phyloP scores from a whole-genome alignment of 2,888 invertebrate species.

The Clunio marinus region DNA sequence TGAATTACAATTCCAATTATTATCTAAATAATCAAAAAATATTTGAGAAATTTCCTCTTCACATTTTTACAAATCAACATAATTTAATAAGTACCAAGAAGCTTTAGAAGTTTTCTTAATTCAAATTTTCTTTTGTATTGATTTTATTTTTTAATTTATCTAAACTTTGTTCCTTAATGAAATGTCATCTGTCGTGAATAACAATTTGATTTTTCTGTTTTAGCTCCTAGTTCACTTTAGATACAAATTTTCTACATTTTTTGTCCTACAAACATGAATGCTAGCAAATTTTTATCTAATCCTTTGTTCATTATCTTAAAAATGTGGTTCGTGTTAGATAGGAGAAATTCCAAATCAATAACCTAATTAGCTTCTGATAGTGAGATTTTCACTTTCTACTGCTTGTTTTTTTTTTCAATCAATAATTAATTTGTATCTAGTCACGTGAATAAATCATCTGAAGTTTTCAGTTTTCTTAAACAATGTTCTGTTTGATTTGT shows the following conservation, averaged over 20 bases:
- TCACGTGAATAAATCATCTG: background rate
- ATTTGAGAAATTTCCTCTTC: no score
- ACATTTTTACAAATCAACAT: no score
- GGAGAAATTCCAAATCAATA: background rate
- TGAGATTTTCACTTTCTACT: no score
- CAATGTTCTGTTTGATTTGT: no score
- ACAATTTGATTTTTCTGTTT: background rate
- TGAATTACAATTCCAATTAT: no score
- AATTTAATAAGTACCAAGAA: no score
- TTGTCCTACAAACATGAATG: conserved; percentile 32
- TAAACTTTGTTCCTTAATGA: background rate
- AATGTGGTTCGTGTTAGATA: background rate
- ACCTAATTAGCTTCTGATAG: no score
- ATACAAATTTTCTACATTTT: conserved; percentile 25
- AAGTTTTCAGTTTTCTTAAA: background rate
- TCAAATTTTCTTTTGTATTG: background rate
- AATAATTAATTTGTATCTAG: background rate
- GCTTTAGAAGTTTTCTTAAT: no score
- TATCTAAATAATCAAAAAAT: no score
- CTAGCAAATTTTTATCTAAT: conserved; percentile 33
- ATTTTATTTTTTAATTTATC: background rate
- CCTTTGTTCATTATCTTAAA: background rate
- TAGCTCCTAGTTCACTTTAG: conserved; percentile 16
- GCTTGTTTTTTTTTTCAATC: background rate
- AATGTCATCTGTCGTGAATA: background rate